These are phyloP conservation scores for Athrips mouffetella DNA, from an alignment of 2,888 invertebrate species.

Conservation along the genomic window DNA sequence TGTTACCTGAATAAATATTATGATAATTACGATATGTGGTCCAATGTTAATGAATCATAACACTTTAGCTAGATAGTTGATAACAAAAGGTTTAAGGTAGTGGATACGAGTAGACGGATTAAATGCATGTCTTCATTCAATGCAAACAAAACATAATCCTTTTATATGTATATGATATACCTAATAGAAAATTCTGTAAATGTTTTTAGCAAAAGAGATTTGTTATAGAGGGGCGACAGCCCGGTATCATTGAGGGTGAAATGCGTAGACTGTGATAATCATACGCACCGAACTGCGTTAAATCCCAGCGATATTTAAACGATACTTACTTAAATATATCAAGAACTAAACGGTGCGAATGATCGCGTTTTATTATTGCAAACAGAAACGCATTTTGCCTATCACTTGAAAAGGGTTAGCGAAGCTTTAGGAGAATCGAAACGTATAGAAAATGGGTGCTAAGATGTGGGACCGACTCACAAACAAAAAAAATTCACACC, in stretches of 20 bases:
- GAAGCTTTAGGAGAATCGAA: conserved; percentile 45
- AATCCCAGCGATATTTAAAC: not conserved
- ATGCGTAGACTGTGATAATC: not conserved
- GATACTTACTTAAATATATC: not conserved
- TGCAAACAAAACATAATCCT: conserved; percentile 36
- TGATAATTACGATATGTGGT: conserved; percentile 76
- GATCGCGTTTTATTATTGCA: not conserved
- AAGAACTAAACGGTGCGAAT: too few relatives aligned
- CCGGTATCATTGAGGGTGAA: not conserved
- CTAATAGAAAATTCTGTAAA: conserved; percentile 18
- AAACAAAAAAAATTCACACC: conserved; percentile 28
- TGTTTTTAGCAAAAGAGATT: conserved; percentile 23
- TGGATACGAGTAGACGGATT: conserved; percentile 31
- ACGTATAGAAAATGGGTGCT: conserved; percentile 56
- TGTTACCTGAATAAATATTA: conserved; percentile 78
- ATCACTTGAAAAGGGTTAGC: conserved; percentile 44
- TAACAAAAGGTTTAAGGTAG: conserved; percentile 59
- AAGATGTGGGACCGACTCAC: conserved; percentile 49
- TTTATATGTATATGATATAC: conserved; percentile 14
- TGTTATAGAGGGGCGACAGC: conserved; percentile 22
- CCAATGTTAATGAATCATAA: conserved; percentile 77
- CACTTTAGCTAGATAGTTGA: conserved; percentile 71
- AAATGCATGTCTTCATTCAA: conserved; percentile 21
- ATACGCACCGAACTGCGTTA: too few relatives aligned
- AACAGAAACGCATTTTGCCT: conserved; percentile 38